Conservation (phyloP, 2,113 vertebrate genomes). For the Cyphomyrus discorhynchus region DNA sequence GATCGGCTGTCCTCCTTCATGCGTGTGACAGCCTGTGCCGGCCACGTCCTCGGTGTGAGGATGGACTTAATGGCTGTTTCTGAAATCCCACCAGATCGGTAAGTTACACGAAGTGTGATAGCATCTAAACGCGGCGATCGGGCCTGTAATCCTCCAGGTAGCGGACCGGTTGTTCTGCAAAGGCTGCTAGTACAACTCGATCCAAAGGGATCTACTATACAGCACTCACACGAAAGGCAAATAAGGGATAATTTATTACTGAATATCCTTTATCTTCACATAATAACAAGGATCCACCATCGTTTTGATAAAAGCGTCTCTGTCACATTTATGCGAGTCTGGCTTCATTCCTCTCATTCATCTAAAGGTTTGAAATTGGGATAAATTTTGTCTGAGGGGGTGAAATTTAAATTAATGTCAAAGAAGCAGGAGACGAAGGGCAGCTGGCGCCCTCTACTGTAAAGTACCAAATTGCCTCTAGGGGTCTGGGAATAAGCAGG, state of each 20-base stretch:
- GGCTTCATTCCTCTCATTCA: neutral
- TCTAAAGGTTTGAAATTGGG: neutral
- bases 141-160: neutral
- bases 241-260: neutral
- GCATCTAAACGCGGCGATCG: neutral
- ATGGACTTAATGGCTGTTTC: neutral
- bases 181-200: neutral
- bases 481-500: neutral
- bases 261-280: neutral
- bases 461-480: neutral
- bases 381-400: neutral
- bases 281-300: neutral
- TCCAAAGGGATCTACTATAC: neutral
- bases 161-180: neutral
- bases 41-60: neutral
- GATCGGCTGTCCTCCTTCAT: neutral
- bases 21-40: slow-evolving; percentile 1
- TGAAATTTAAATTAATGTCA: neutral
- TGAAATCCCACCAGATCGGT: slow-evolving; percentile 8
- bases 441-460: slow-evolving; percentile 1
- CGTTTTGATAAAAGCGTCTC: neutral
- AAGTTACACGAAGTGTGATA: neutral
- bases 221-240: neutral
- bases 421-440: neutral
- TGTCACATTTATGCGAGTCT: neutral